Percentiles rank a stretch among this genome's conserved stretches.
phyloP scores from a whole-genome alignment of 1,140 invertebrate genomes.

The Drosophila pruinosa region DNA sequence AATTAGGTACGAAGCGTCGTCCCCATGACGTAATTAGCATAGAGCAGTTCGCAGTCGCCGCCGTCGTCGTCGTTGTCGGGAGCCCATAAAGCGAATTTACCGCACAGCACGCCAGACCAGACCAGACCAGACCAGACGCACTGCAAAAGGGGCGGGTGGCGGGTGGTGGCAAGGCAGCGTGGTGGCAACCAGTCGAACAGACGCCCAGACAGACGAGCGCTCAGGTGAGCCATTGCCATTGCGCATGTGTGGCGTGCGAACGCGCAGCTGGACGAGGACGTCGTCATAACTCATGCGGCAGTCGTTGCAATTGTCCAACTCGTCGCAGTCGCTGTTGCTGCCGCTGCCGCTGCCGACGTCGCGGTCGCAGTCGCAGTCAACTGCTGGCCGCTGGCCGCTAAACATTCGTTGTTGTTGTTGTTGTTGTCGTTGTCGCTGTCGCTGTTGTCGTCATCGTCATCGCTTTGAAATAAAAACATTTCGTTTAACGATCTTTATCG shows the following conservation, averaged over 20 bases:
- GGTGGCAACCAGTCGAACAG: constrained; percentile 18
- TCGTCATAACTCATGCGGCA: constrained; percentile 48
- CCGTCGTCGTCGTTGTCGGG: constrained; percentile 60
- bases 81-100: constrained; percentile 80
- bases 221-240: constrained; percentile 74
- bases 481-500: constrained; percentile 82
- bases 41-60: constrained; percentile 65
- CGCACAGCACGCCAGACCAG: constrained; percentile 68
- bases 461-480: constrained; percentile 75
- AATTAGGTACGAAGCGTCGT: constrained; percentile 81
- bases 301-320: constrained; percentile 58
- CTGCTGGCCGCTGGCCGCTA: constrained; percentile 30
- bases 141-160: constrained; percentile 13
- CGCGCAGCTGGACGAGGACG: constrained; percentile 41
- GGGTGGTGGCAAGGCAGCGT: constrained; percentile 6
- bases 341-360: constrained; percentile 43
- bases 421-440: not conserved
- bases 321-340: constrained; percentile 38
- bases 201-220: not conserved
- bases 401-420: constrained; percentile 22
- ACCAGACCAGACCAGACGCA: constrained; percentile 30
- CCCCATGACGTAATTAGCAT: constrained; percentile 83
- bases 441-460: constrained; percentile 29
- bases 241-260: constrained; percentile 76
- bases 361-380: constrained; percentile 9